These are phyloP conservation scores for Ceratotherium simum DNA, from an alignment of 2,113 vertebrate genomes.

Conservation along the genomic window DNA sequence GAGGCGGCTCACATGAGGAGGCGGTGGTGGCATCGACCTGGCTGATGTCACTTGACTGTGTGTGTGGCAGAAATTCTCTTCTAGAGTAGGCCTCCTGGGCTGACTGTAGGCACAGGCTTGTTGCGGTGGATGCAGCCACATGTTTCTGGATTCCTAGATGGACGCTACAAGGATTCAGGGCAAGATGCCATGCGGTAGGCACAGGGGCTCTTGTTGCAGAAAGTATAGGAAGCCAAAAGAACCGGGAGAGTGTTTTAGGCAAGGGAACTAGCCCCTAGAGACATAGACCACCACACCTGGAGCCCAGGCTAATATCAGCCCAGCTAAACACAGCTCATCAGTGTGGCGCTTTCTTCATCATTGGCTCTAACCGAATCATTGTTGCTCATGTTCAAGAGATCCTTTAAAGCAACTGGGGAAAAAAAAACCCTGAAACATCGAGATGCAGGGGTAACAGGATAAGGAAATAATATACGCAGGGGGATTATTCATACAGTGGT, in stretches of 20 bases:
- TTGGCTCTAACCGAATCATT: not conserved
- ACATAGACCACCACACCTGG: not conserved
- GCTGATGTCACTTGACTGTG: not conserved
- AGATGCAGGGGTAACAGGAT: not conserved
- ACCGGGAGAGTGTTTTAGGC: not conserved
- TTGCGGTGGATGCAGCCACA: not conserved
- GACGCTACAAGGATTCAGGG: not conserved
- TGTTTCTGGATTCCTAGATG: not conserved
- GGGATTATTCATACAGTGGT: not conserved
- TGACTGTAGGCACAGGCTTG: no score
- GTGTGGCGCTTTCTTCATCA: accelerated
- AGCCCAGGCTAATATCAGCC: not conserved
- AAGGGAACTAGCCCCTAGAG: not conserved
- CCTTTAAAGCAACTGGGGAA: not conserved
- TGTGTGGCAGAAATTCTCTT: not conserved
- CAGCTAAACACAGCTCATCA: accelerated
- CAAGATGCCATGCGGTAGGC: not conserved
- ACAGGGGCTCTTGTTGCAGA: not conserved
- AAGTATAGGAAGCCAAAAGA: not conserved
- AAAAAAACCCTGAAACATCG: not conserved
- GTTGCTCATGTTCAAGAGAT: not conserved
- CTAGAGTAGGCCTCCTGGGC: not conserved
- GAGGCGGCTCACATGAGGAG: not conserved
- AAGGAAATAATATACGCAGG: not conserved
- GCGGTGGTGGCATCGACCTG: no score